These are phyloP conservation scores for Diplodus sargus DNA, from an alignment of 2,797 vertebrate species.

Conservation along the genomic window DNA sequence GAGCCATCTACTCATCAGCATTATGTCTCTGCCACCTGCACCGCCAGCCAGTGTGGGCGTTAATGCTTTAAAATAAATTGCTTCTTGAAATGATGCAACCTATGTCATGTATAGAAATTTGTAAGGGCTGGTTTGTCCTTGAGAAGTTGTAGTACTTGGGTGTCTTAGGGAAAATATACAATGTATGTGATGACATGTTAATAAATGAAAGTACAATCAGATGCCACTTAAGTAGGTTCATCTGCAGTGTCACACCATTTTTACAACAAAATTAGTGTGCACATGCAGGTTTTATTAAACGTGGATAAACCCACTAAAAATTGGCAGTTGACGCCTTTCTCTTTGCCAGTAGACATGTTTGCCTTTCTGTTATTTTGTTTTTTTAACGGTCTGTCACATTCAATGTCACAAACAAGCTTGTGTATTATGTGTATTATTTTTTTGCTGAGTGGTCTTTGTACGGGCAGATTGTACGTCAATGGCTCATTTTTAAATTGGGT, in stretches of 20 bases:
- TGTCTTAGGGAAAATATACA: not conserved
- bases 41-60: not conserved
- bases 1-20: conserved; percentile 36
- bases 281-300: too few species aligned
- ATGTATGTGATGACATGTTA: not conserved
- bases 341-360: too few species aligned
- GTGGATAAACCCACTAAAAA: too few species aligned
- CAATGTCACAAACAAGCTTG: too few species aligned
- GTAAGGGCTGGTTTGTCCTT: not conserved
- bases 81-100: not conserved
- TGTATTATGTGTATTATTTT: not conserved
- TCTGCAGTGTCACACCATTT: not conserved
- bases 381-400: too few species aligned
- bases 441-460: not conserved
- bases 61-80: conserved; percentile 4
- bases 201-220: not conserved
- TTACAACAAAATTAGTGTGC: too few species aligned
- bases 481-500: not conserved
- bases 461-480: not conserved
- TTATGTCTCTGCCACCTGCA: conserved; percentile 29
- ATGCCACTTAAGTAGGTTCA: not conserved
- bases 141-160: too few species aligned
- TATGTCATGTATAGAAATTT: not conserved
- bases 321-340: too few species aligned
- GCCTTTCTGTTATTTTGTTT: too few species aligned